Percentiles rank a stretch among this genome's conserved stretches.
Conservation (phyloP, 2,113 vertebrate species). For the Pomatorhinus ruficollis region DNA sequence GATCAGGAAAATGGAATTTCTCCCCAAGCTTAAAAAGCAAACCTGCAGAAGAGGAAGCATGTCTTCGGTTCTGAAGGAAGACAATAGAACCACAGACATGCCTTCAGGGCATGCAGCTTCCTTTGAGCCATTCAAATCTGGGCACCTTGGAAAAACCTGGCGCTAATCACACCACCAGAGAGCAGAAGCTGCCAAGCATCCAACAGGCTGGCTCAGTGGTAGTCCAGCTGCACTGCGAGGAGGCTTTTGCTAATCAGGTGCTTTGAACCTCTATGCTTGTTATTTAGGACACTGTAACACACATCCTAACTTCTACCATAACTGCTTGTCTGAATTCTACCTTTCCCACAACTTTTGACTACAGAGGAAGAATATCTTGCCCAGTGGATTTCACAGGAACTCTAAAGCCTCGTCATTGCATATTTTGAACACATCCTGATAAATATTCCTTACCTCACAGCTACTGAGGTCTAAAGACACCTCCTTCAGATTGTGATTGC, state of each 20-base stretch:
- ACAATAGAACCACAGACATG: background rate
- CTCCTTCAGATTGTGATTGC: slow-evolving; percentile 89
- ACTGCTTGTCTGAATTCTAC: background rate
- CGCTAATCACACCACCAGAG: background rate
- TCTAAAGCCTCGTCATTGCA: background rate
- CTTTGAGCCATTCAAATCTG: background rate
- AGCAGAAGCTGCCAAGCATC: background rate
- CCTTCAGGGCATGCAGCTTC: background rate
- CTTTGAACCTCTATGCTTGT: background rate
- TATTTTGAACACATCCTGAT: slow-evolving; percentile 7
- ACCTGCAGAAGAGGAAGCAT: background rate
- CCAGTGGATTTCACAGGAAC: background rate
- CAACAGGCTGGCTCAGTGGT: background rate
- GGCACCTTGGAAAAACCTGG: background rate
- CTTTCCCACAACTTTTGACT: background rate
- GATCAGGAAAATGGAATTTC: background rate
- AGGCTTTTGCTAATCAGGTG: background rate
- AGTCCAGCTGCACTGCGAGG: background rate
- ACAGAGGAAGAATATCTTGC: background rate
- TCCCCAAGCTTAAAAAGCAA: background rate
- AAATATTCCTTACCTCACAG: slow-evolving; percentile 87
- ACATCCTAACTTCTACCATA: background rate
- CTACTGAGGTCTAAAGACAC: slow-evolving; percentile 94
- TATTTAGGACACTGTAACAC: background rate
- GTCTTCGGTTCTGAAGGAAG: background rate